A percentile compares a stretch with the other conserved stretches of the same genome.
These are phyloP conservation scores for Fringilla coelebs DNA, from an alignment of 2,797 vertebrate genomes.

Conservation along the genomic window DNA sequence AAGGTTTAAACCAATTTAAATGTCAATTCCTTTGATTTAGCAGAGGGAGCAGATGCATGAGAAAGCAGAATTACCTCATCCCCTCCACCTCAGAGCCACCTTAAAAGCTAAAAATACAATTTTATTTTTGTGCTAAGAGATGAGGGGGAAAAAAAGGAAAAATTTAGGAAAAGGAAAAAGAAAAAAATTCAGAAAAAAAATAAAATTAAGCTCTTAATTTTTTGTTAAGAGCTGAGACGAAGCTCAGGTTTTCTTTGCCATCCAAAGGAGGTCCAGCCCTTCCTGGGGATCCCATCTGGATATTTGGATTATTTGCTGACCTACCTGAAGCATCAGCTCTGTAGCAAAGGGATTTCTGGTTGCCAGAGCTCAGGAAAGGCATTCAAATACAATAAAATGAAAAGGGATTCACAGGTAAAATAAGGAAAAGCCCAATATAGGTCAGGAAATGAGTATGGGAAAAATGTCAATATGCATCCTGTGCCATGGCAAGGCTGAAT, in stretches of 20 bases:
- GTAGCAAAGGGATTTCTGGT: neutral
- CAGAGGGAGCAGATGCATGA: neutral
- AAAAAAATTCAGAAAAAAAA: neutral
- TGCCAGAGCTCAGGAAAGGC: neutral
- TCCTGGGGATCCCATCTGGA: neutral
- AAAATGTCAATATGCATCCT: neutral
- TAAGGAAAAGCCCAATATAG: neutral
- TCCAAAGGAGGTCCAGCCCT: neutral
- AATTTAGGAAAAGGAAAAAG: no score
- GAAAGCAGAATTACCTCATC: neutral
- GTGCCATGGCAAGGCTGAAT: neutral
- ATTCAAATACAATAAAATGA: neutral
- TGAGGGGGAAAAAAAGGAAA: rapidly evolving
- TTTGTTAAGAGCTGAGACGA: neutral
- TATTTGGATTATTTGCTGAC: neutral
- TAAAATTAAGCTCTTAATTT: neutral
- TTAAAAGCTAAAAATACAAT: neutral
- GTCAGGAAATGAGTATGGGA: neutral
- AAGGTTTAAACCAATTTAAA: neutral
- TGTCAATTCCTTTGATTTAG: neutral
- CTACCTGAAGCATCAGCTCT: neutral
- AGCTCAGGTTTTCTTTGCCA: neutral
- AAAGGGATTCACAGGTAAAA: neutral
- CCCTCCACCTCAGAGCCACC: neutral
- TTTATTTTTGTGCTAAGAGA: neutral